Base-by-base conservation (phyloP, 2,888 invertebrate species). In the Dyspetes luteomarginatus region DNA sequence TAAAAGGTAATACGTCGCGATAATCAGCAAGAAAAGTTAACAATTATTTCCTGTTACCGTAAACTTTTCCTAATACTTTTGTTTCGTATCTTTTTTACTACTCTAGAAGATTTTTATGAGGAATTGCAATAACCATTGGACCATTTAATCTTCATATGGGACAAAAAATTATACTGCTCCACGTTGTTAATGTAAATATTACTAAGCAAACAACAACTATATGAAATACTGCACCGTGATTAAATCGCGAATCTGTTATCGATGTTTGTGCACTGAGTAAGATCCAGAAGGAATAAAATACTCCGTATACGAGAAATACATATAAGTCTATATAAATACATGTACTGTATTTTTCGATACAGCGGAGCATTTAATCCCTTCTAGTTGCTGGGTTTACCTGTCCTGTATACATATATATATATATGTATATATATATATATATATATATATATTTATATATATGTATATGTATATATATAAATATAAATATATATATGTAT, bases 281-380 rank as follows among this genome's bases (percentile, higher is more conserved):
- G 30, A 36, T 17, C 5, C 24, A 55, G 17, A 69, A 19, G 55
- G 5, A 55, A 22, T 69, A 55, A 71, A 48, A 9, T 48, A 17
- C 55, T 64, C 5, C 22, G 41, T 45, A 55, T 28, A n/a, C 3
- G 58, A 67, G 50, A 64, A 41, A 24, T 56, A 55, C n/a, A n/a
- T n/a, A 30, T 43, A 24, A 28, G n/a, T 22, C 15, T 7, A 17
- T n/a, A 26, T 60, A 55, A 36, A 55, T 36, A 12, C 12, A 12
- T 12, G n/a, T n/a, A n/a, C n/a, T 48, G n/a, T 60, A 75, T 62
- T 48, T n/a, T 28, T 64, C 30, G 56, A 52, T 69, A 55, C 69
- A 48, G 26, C 69, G 50, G 36, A 48, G 56, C 62, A 77, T 71
- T 77, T 69, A 69, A 77, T 77, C 62, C 56, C 55, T 64, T 62